Conservation (phyloP, 2,888 invertebrate species). For the Nipponacmea schrenckii region DNA sequence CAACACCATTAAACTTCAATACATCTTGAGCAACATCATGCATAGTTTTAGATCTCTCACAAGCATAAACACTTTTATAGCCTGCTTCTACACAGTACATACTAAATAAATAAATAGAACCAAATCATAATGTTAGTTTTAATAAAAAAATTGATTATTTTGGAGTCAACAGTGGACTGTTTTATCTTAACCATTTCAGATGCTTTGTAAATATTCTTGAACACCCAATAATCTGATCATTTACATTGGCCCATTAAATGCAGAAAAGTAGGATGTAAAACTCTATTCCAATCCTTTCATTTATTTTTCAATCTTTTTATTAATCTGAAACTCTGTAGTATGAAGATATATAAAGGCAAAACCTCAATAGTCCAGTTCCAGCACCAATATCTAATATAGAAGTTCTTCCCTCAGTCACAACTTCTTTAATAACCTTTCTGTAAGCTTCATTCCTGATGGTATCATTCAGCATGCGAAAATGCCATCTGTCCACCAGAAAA, state of each 20-base stretch:
- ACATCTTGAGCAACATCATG: constrained; percentile 74
- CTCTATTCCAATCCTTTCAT: too few species aligned
- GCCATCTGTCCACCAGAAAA: constrained; percentile 81
- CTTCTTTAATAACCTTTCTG: constrained; percentile 74
- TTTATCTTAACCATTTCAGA: too few species aligned
- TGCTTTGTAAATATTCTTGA: too few species aligned
- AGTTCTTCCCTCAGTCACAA: constrained; percentile 70
- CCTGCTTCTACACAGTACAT: constrained; percentile 75
- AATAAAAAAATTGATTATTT: not conserved
- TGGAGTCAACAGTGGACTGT: too few species aligned
- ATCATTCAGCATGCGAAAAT: constrained; percentile 86
- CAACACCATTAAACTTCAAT: constrained; percentile 70
- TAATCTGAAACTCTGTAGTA: not conserved
- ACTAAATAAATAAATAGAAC: constrained; percentile 61
- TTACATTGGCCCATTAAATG: too few species aligned
- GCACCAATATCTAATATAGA: constrained; percentile 81
- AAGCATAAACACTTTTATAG: constrained; percentile 74
- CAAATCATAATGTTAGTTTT: too few species aligned
- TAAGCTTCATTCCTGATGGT: constrained; percentile 76
- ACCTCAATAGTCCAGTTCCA: constrained; percentile 80
- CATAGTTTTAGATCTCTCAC: constrained; percentile 78
- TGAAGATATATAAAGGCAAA: not conserved
- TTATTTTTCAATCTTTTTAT: too few species aligned
- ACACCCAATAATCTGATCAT: too few species aligned
- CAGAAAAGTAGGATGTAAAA: too few species aligned